Base-by-base conservation (phyloP, 2,888 invertebrate genomes). In the Anticlea derivata region DNA sequence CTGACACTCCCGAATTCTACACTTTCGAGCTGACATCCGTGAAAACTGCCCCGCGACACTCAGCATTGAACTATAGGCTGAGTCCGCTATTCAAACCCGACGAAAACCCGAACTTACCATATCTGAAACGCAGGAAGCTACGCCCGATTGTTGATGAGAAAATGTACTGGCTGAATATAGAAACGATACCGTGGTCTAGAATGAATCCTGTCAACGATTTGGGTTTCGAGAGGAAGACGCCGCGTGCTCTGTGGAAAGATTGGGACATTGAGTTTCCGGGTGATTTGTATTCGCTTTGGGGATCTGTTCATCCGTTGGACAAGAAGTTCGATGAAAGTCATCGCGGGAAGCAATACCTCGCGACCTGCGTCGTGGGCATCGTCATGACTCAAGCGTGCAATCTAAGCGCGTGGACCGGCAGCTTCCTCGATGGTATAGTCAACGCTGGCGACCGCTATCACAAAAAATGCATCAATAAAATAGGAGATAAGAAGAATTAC, bases 181-280 rank as follows among this genome's bases (percentile, higher is more conserved):
- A 91, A 71, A 56, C 58, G 1, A 61, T 90, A 48, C 89, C 89
- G 5, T 90, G 90, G 90, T 83, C 88, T 1, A 73, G 82, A 48
- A 80, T 82, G 78, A 80, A 70, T 52, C 62, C 72, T 0, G 61
- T 65, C 0, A 90, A 89, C 52, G 87, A 86, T 57, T 64, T 84
- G 50, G 87, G 88, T 1, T 67, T 87, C 11, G 68, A 73, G 23
- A 71, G 89, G 24, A 76, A 72, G 34, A 80, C 76, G 10, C 82
- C 85, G 1, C 75, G 68, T 51, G 73, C 86, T 0, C 50, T 87
- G 72, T 94, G 94, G 94, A 93, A 93, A 65, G 87, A 93, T 41
- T 95, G 93, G 92, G 93, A 94, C 55, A 91, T 94, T 1, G 95
- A 95, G 69, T 93, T 94, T 59, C 91, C 92, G 1, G 92, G 93